phyloP scores from a whole-genome alignment of 1,140 invertebrate species.

The Elymnias hypermnestra region DNA sequence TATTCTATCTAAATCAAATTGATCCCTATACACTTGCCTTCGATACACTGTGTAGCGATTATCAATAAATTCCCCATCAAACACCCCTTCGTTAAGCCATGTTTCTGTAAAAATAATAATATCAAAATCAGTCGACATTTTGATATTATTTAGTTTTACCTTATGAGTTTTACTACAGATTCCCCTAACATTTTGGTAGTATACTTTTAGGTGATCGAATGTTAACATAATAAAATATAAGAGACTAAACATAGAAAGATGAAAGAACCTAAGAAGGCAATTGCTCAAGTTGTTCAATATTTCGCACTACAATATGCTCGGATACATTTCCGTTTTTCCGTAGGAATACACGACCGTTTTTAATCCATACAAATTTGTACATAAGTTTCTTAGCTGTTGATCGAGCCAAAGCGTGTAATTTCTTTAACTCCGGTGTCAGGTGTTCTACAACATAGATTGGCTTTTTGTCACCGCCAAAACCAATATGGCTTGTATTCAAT shows the following conservation, averaged over 20 bases:
- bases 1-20: too few relatives aligned
- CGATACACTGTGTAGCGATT: too few relatives aligned
- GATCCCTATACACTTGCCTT: too few relatives aligned
- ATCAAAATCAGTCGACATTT: too few relatives aligned
- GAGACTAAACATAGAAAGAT: neutral
- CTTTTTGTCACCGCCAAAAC: slow-evolving; percentile 13
- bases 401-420: slow-evolving; percentile 23
- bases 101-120: too few relatives aligned
- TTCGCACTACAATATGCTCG: neutral
- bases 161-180: too few relatives aligned
- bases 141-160: too few relatives aligned
- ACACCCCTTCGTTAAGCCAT: too few relatives aligned
- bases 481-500: slow-evolving; percentile 8
- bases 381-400: slow-evolving; percentile 20
- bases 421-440: slow-evolving; percentile 22
- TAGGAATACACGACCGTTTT: slow-evolving; percentile 24
- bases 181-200: too few relatives aligned
- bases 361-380: slow-evolving; percentile 32
- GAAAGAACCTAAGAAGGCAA: neutral
- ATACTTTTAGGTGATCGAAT: too few relatives aligned
- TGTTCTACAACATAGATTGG: slow-evolving; percentile 32
- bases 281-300: neutral
- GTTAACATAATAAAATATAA: too few relatives aligned
- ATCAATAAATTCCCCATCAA: too few relatives aligned
- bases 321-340: slow-evolving; percentile 21